Evolutionary conservation across 1,140 invertebrate genomes (phyloP).

Genomic region (Halyomorpha halys): DNA sequence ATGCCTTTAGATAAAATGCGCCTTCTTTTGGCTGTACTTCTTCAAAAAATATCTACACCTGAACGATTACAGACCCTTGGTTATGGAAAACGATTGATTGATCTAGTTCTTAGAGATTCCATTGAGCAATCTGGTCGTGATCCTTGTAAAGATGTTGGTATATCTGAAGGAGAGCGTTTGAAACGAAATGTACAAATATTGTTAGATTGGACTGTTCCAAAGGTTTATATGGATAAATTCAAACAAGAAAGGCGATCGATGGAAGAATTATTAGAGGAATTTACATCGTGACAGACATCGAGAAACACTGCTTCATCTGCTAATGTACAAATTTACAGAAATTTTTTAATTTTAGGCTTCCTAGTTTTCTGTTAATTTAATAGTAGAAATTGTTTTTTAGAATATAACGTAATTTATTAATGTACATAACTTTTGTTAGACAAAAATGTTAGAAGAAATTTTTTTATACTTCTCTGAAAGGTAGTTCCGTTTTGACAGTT

Average conservation of each 20-base stretch:
- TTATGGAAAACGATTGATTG: conserved; percentile 69
- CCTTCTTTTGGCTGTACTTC: conserved; percentile 59
- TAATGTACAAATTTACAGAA: neutral
- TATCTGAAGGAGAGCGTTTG: conserved; percentile 49
- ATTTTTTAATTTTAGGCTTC: too few species aligned
- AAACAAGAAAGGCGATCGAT: conserved; percentile 56
- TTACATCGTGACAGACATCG: conserved; percentile 42
- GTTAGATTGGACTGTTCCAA: conserved; percentile 69
- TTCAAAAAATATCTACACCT: conserved; percentile 71
- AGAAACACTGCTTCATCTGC: neutral
- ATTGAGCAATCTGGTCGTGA: conserved; percentile 58
- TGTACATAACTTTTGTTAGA: too few species aligned
- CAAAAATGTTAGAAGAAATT: too few species aligned
- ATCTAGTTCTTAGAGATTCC: conserved; percentile 68
- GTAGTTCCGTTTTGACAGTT: too few species aligned
- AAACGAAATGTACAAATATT: conserved; percentile 63
- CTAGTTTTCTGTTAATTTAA: too few species aligned
- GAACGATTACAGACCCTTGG: conserved; percentile 62
- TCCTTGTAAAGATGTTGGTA: conserved; percentile 43
- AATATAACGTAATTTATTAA: too few species aligned
- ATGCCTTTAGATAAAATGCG: conserved; percentile 66
- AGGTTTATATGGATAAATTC: conserved; percentile 63
- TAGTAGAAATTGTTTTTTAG: too few species aligned
- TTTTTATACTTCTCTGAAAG: too few species aligned
- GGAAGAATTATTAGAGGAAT: conserved; percentile 64